Percentiles rank a stretch among this genome's conserved stretches.
Evolutionary conservation across 92 coral and sea anemone genomes (phyloP).

Genomic region (Diadumene lineata): DNA sequence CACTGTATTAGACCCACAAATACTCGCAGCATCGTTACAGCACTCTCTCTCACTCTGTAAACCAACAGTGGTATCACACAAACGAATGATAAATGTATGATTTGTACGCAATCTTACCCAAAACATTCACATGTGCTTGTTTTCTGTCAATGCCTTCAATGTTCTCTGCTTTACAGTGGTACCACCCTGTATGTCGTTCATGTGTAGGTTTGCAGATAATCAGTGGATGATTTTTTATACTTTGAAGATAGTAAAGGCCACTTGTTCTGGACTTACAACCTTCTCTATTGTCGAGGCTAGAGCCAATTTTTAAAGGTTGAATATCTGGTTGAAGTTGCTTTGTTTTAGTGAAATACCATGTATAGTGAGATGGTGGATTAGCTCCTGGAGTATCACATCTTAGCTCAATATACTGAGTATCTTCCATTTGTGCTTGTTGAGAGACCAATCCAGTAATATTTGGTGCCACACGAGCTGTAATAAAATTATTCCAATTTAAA

Average conservation of each 20-base stretch:
- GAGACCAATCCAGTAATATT: slow-evolving; percentile 23
- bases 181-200: slow-evolving; percentile 10
- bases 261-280: slow-evolving; percentile 10
- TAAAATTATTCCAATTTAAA: too few species aligned
- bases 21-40: too few species aligned
- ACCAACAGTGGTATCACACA: not conserved
- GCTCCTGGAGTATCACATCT: slow-evolving; percentile 20
- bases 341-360: slow-evolving; percentile 2
- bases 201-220: slow-evolving; percentile 33
- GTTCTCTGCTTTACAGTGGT: slow-evolving; percentile 23
- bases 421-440: slow-evolving; percentile 9
- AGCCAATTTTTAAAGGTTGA: not conserved
- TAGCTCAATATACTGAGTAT: slow-evolving; percentile 4
- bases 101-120: slow-evolving; percentile 14
- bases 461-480: slow-evolving; percentile 18
- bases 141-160: slow-evolving; percentile 2
- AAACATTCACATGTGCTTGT: slow-evolving; percentile 13
- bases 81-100: too few species aligned
- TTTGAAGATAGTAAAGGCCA: slow-evolving; percentile 15
- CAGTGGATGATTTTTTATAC: not conserved
- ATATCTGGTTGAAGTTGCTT: not conserved
- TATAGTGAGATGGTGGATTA: slow-evolving; percentile 11
- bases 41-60: too few species aligned
- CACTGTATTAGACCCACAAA: too few species aligned
- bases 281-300: not conserved